Percentiles rank a stretch among this genome's conserved stretches.
Conservation (phyloP, 2,113 vertebrate species). For the Festucalex cinctus region DNA sequence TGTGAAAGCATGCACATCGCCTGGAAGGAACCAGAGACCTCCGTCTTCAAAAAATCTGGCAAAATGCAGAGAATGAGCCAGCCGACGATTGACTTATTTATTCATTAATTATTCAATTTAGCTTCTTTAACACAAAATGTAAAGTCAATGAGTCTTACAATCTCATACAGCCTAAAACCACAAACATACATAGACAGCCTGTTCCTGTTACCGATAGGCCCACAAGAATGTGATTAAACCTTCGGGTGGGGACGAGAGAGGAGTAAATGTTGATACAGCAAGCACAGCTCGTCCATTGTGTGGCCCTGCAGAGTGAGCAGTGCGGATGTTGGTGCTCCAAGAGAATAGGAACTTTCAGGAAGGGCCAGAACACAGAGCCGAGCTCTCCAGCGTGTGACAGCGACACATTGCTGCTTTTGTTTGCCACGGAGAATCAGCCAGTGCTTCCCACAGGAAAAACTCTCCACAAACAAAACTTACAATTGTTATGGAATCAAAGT, state of each 20-base stretch:
- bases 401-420: constrained; percentile 58
- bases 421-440: constrained; percentile 42
- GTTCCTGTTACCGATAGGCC: constrained; percentile 45
- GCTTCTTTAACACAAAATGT: constrained; percentile 8
- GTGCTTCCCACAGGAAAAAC: constrained; percentile 16
- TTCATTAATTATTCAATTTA: no score
- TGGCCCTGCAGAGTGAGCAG: constrained; percentile 36
- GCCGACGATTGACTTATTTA: no score
- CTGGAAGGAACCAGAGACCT: no score
- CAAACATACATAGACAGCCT: background rate
- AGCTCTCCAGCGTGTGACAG: constrained; percentile 48
- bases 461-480: constrained; percentile 31
- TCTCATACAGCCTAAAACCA: constrained; percentile 36
- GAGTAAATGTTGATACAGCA: constrained; percentile 66
- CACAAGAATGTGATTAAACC: constrained; percentile 35
- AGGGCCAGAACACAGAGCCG: constrained; percentile 35
- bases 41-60: no score
- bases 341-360: constrained; percentile 69
- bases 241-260: constrained; percentile 7
- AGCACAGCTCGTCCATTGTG: constrained; percentile 63
- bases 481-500: constrained; percentile 29
- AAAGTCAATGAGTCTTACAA: constrained; percentile 35
- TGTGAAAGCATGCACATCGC: no score
- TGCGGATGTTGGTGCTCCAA: constrained; percentile 21
- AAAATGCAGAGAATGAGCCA: no score